Conservation (phyloP, 2,113 vertebrate genomes). For the Mola mola region DNA sequence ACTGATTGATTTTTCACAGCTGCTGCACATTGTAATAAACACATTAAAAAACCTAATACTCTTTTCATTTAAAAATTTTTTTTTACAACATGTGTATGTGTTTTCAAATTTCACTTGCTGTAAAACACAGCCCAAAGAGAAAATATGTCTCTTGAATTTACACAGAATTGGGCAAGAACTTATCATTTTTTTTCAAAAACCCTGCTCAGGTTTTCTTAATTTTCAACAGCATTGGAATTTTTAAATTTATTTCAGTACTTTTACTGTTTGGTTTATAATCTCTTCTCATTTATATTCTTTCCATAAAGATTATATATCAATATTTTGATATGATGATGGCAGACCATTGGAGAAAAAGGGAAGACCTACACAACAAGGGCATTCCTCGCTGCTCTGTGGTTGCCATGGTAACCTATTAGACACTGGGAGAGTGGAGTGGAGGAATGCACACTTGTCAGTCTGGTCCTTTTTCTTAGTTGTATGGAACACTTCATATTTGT, state of each 20-base stretch:
- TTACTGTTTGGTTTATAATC: neutral
- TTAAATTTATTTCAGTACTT: slow-evolving; percentile 2
- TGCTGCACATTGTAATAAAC: slow-evolving; percentile 27
- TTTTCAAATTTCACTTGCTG: neutral
- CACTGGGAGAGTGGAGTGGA: slow-evolving; percentile 43
- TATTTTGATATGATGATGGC: slow-evolving; percentile 18
- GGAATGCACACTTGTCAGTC: slow-evolving; percentile 53
- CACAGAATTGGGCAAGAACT: neutral
- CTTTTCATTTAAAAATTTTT: slow-evolving; percentile 4
- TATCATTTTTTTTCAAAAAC: slow-evolving; percentile 3
- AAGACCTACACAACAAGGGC: slow-evolving; percentile 57
- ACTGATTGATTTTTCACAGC: slow-evolving; percentile 24
- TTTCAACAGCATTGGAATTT: neutral
- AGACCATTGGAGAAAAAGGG: slow-evolving; percentile 33
- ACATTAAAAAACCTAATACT: neutral
- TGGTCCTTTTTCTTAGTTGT: slow-evolving; percentile 35
- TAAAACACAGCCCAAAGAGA: neutral
- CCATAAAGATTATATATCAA: neutral
- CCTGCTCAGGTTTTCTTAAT: no score
- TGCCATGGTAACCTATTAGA: slow-evolving; percentile 78
- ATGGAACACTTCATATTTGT: neutral
- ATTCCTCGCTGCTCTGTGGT: slow-evolving; percentile 66
- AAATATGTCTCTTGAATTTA: neutral
- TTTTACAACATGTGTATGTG: neutral
- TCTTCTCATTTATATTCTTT: slow-evolving; percentile 1